Percentiles rank a stretch among this genome's conserved stretches.
Conservation (phyloP, 2,888 invertebrate genomes). For the Xylota sylvarum region DNA sequence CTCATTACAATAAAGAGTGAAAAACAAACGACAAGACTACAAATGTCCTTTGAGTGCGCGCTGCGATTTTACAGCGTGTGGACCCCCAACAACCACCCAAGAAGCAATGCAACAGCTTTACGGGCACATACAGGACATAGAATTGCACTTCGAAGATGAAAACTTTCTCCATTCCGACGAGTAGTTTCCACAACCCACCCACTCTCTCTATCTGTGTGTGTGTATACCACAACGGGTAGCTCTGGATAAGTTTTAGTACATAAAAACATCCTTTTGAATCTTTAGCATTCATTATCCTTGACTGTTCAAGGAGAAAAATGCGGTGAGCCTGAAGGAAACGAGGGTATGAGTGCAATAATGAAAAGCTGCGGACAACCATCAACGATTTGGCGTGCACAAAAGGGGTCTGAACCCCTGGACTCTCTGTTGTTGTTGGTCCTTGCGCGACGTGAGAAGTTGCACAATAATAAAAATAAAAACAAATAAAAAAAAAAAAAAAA, state of each 20-base stretch:
- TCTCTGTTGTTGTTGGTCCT: not conserved
- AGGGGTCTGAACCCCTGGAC: not conserved
- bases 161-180: constrained; percentile 55
- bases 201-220: too few relatives aligned
- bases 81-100: constrained; percentile 14
- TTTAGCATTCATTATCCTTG: constrained; percentile 70
- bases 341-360: constrained; percentile 46
- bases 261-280: constrained; percentile 71
- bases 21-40: constrained; percentile 40
- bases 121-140: constrained; percentile 51
- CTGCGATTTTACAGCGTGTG: not conserved
- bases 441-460: not conserved
- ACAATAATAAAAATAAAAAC: constrained; percentile 24
- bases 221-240: too few relatives aligned
- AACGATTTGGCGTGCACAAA: constrained; percentile 38
- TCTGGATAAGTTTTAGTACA: constrained; percentile 55
- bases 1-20: constrained; percentile 42
- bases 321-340: constrained; percentile 26
- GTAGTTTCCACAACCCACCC: not conserved
- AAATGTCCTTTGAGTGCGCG: constrained; percentile 48
- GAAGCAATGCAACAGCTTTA: constrained; percentile 58
- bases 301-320: constrained; percentile 65
- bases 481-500: constrained; percentile 29
- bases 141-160: constrained; percentile 66
- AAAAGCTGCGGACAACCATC: constrained; percentile 68